phyloP scores from a whole-genome alignment of 2,797 vertebrate species.

The Hephaestus fuliginosus region DNA sequence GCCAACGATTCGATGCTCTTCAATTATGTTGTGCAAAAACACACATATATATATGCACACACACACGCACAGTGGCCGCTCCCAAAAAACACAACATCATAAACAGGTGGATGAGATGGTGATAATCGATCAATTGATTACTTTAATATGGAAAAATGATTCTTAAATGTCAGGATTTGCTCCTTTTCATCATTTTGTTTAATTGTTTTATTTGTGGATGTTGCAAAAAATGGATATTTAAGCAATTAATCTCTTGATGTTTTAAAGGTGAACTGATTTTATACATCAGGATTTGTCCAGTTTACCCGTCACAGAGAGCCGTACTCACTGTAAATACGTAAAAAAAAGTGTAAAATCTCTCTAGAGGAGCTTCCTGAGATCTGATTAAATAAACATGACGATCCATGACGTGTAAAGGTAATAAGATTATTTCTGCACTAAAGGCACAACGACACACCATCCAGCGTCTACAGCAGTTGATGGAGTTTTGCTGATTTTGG shows the following conservation, averaged over 20 bases:
- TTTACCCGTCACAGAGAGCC: too few species aligned
- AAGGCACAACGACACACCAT: not conserved
- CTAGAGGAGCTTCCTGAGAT: not conserved
- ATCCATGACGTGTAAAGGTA: too few species aligned
- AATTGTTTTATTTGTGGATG: not conserved
- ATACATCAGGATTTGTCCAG: too few species aligned
- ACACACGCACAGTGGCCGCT: not conserved
- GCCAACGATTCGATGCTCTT: conserved; percentile 3
- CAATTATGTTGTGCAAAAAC: not conserved
- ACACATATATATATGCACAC: not conserved
- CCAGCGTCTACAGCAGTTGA: not conserved
- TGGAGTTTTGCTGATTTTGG: not conserved
- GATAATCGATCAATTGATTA: not conserved
- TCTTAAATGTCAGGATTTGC: not conserved
- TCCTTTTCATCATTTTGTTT: not conserved
- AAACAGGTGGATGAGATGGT: not conserved
- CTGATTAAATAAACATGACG: not conserved
- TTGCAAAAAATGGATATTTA: not conserved
- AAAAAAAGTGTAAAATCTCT: too few species aligned
- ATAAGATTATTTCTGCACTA: not conserved
- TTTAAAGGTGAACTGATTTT: not conserved
- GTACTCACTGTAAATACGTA: too few species aligned
- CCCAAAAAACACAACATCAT: not conserved
- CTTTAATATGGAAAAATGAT: not conserved
- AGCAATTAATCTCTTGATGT: not conserved